Base-by-base conservation (phyloP, 2,888 invertebrate genomes). In the Euplexia lucipara region DNA sequence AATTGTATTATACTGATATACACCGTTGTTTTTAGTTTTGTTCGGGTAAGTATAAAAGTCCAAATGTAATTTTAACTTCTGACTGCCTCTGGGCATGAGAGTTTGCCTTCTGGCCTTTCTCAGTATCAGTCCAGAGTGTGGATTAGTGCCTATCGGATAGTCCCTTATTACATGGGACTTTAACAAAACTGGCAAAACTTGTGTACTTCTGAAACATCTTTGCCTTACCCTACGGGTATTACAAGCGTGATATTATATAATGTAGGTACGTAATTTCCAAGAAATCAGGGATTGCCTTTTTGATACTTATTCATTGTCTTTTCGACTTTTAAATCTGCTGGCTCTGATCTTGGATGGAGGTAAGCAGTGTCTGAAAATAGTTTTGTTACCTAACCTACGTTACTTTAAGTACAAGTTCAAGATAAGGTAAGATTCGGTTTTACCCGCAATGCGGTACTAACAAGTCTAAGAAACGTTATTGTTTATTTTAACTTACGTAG, bases 371-470 rank as follows among this genome's bases (percentile, higher is more conserved):
- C 65, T 68, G 42, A 42, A 57, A 58, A 61, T 66, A 66, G 61
- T 32, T 49, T 35, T n/a, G 44, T 67, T 70, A 45, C 65, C 39
- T 57, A 52, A 59, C 66, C 37, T 59, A 56, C 41, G 42, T 54
- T 74, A 61, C 53, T 64, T 70, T 60, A 12, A 37, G 42, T 57
- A 44, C 7, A 22, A 39, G 26, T 59, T 34, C 49, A 42, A 70
- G 66, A 70, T 68, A 71, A 66, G 54, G 75, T 59, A 48, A 77
- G 69, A 77, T 72, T 75, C 60, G 45, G 68, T 75, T 79, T 67
- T 74, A 59, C 86, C n/a, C 82, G 86, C 86, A 86, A 65, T 86
- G 86, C 86, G 85, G 85, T 78, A 75, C 74, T 77, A 60, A 79
- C 69, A 70, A 80, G 70, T 65, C 22, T 58, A 70, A 66, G 48